phyloP scores from a whole-genome alignment of 2,888 invertebrate genomes.

The Sympetrum striolatum region DNA sequence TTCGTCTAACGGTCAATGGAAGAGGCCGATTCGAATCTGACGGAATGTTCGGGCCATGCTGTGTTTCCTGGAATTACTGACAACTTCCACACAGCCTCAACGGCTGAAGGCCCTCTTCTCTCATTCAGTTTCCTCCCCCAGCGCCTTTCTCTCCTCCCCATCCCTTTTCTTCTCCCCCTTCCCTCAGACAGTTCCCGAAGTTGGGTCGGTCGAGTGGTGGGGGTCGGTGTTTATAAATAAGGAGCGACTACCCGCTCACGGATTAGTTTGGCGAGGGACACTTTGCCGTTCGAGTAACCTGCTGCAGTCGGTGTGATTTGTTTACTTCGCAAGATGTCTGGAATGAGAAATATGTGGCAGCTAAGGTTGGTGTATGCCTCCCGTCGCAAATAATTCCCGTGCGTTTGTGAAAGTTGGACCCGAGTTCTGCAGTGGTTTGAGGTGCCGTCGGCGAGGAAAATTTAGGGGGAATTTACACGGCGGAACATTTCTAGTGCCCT shows the following conservation, averaged over 20 bases:
- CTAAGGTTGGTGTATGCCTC: not conserved
- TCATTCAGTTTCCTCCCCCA: too few species aligned
- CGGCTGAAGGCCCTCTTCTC: too few species aligned
- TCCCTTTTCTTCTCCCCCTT: not conserved
- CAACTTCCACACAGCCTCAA: too few species aligned
- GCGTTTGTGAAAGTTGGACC: too few species aligned
- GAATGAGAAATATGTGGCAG: slow-evolving; percentile 25
- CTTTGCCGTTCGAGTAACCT: not conserved
- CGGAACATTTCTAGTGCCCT: too few species aligned
- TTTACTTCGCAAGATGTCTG: slow-evolving; percentile 9
- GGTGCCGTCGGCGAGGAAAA: too few species aligned
- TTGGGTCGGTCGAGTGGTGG: not conserved
- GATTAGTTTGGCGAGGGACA: not conserved
- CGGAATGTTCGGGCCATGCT: too few species aligned
- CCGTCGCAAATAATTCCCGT: not conserved
- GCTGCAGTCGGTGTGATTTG: not conserved
- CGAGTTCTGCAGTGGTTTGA: too few species aligned
- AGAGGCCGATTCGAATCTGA: too few species aligned
- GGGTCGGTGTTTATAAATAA: slow-evolving; percentile 7
- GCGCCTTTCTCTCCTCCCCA: not conserved
- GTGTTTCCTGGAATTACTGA: too few species aligned
- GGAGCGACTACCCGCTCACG: not conserved
- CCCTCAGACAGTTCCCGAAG: not conserved
- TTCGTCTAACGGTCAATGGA: too few species aligned
- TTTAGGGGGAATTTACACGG: too few species aligned